Evolutionary conservation across 1,140 invertebrate genomes (phyloP).

Genomic region (Armadillidium nasatum): DNA sequence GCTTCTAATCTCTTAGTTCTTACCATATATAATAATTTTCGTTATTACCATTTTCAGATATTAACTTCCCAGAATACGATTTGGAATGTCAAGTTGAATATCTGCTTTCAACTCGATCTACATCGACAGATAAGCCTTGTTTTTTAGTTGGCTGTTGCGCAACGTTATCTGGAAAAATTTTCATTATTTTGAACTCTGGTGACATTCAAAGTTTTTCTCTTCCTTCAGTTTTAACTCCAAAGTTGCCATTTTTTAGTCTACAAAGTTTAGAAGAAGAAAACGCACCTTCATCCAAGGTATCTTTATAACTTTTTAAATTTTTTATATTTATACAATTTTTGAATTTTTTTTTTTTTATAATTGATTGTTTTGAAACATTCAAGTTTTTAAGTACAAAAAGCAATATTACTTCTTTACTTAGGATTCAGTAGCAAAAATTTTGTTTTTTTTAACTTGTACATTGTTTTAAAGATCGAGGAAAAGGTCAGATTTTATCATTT

Average conservation of each 20-base stretch:
- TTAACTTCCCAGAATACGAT: not conserved
- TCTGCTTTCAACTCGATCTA: not conserved
- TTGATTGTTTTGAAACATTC: too few species aligned
- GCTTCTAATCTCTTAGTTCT: too few species aligned
- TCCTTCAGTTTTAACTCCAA: not conserved
- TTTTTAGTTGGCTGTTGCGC: not conserved
- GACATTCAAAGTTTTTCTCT: not conserved
- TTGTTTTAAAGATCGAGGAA: too few species aligned
- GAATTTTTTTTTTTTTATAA: too few species aligned
- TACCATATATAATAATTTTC: too few species aligned
- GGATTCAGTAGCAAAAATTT: too few species aligned
- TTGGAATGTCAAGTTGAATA: slow-evolving; percentile 4
- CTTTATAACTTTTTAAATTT: too few species aligned
- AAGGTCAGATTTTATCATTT: too few species aligned
- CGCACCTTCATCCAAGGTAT: not conserved
- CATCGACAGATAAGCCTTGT: not conserved
- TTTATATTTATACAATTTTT: too few species aligned
- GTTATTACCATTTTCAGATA: not conserved
- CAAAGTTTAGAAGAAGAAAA: not conserved
- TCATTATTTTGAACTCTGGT: not conserved
- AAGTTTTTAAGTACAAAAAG: too few species aligned
- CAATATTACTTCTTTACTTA: too few species aligned
- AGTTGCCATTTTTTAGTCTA: not conserved
- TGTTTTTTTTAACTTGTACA: too few species aligned
- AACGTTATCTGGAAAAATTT: not conserved